Base-by-base conservation (phyloP, 1,140 invertebrate genomes). In the Carposina sasakii region DNA sequence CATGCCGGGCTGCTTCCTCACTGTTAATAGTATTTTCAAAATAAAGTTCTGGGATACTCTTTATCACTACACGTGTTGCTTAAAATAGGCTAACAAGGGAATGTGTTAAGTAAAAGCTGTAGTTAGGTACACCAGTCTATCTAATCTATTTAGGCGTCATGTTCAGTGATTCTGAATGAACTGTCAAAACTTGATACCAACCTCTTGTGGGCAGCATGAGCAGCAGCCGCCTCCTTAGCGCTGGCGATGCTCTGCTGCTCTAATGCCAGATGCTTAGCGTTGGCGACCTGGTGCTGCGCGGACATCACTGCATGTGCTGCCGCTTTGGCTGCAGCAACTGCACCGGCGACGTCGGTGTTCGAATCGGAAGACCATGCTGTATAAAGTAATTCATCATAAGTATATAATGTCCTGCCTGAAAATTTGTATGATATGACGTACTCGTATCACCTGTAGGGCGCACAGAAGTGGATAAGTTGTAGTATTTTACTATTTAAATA, bases 201-300 rank as follows among this genome's bases (percentile, higher is more conserved):
- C 79, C 79, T 83, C 36, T 72, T 83, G 62, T 81, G 77, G 31
- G 76, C 76, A 6, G 76, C 79, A 28, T 71, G 67, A 6, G 79
- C 79, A 16, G 77, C 73, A 3, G 72, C 73, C 0, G 75, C 75
- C 34, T 81, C 79, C 54, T 81, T 81, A 0, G 69, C 71, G 24
- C 76, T 76, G 17, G 77, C 79, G 20, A 71, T 51, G 26, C 70
- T 73, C 22, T 84, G 81, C 19, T 84, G 77, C 39, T 79, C 70
- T 0, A 81, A 60, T 0, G 76, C 79, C 1, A 70, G 71, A 15
- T 81, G 76, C 21, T 77, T 79, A 0, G 76, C 75, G 0, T 70
- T 70, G 0, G 77, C 66, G 0, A 84, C 79, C 31, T 84, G 71
- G 13, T 71, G 71, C 52, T 84, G 79, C 0, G 79, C 79, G 0